Evolutionary conservation across 2,888 invertebrate genomes (phyloP), one percentile per base, ranked within the genome.

Genomic region (Apotomis turbidana): DNA sequence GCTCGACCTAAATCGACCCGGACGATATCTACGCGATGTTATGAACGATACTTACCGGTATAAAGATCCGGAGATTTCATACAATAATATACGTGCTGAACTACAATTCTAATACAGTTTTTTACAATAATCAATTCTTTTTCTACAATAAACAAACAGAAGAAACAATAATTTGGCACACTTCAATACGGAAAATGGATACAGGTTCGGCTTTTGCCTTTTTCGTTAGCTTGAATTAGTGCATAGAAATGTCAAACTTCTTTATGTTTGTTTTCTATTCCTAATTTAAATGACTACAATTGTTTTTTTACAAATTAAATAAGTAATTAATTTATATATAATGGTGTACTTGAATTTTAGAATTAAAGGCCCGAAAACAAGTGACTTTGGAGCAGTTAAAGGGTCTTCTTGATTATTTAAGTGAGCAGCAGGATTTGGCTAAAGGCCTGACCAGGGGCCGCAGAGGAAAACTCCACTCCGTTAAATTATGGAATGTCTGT

Each of bases 401-500:
- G 51, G 83, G 77, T 4, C 77, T 89, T 4, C 44, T 89, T 54
- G 86, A 86, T 6, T 89, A 87, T 75, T 78, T 90, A 51, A 85
- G 82, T 55, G 85, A 83, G n/a, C 82, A 90, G 67, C 84, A 78
- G 67, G 83, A 85, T 10, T 70, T 90, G 52, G 88, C 89, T 0
- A 85, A 81, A 73, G 88, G 87, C 0, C 74, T 84, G 3, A 83
- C 79, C 0, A 80, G 87, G 36, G 87, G 87, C 0, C 79, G 85
- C 2, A 78, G 87, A 12, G 87, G 86, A 10, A 87, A 88, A 61
- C 76, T 87, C 3, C 83, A 84, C 38, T 83, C 87, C 0, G 69
- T 85, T 6, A 86, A 85, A 74, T 75, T 85, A 1, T 90, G 90
- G 90, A 85, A 85, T 57, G 71, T 77, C 0, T 89, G 89, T 68